Conservation (phyloP, 2,113 vertebrate genomes). For the Varanus salvator region DNA sequence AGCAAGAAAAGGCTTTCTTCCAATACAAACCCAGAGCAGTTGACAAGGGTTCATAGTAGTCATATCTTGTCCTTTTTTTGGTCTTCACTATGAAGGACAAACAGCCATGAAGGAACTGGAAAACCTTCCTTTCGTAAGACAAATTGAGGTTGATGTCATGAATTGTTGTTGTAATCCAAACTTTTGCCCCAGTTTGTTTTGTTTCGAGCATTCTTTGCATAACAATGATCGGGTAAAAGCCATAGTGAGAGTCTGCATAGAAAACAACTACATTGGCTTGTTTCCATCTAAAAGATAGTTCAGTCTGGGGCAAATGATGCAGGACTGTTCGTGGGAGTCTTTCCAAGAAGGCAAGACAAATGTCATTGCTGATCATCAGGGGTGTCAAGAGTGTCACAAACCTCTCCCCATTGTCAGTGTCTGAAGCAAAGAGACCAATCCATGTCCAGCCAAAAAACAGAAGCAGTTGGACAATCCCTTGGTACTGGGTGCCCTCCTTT, state of each 20-base stretch:
- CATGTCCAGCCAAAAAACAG: no score
- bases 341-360: background rate
- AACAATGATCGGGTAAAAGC: no score
- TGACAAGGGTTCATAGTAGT: background rate
- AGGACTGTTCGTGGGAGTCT: no score
- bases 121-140: rapidly evolving
- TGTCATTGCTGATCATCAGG: background rate
- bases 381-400: background rate
- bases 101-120: background rate
- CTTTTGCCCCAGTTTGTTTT: no score
- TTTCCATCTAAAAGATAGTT: background rate
- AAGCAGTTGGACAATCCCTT: no score
- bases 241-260: no score
- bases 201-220: no score
- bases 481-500: no score
- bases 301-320: no score
- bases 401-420: no score
- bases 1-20: background rate
- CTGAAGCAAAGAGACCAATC: no score
- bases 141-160: background rate
- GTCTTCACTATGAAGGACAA: background rate
- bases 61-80: background rate
- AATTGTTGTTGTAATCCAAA: no score
- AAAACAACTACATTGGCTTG: background rate
- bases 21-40: rapidly evolving